A percentile compares a stretch with the other conserved stretches of the same genome.
These are phyloP conservation scores for Helogale parvula DNA, from an alignment of 2,113 vertebrate species.

Conservation along the genomic window DNA sequence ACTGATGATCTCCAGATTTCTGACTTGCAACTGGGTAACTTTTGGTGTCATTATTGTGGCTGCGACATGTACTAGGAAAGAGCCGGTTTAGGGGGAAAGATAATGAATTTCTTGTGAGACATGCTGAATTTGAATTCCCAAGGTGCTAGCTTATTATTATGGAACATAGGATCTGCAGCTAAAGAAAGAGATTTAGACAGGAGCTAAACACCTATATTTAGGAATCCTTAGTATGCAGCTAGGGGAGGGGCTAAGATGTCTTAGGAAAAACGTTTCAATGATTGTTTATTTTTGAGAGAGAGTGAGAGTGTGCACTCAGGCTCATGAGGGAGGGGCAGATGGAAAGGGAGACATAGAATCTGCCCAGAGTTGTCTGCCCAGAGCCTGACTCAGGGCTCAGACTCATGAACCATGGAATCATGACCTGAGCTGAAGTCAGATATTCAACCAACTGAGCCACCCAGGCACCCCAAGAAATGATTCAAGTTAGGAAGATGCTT, in stretches of 20 bases:
- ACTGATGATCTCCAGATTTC: background rate
- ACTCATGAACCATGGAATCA: too few relatives aligned
- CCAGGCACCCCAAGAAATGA: background rate
- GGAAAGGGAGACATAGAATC: too few relatives aligned
- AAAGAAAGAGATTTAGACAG: background rate
- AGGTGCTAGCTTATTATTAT: background rate
- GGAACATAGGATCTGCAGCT: background rate
- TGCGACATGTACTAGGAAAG: background rate
- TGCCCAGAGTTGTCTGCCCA: too few relatives aligned
- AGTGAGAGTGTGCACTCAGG: too few relatives aligned
- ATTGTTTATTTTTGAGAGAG: too few relatives aligned
- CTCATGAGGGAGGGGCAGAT: too few relatives aligned
- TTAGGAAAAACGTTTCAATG: background rate
- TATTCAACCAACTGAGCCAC: too few relatives aligned
- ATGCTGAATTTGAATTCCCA: background rate
- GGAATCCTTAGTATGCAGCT: background rate
- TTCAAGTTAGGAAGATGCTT: background rate
- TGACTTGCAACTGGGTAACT: background rate
- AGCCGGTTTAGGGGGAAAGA: background rate
- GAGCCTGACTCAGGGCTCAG: too few relatives aligned
- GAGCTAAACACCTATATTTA: background rate
- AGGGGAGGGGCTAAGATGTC: background rate
- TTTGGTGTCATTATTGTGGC: background rate
- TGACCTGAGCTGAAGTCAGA: too few relatives aligned
- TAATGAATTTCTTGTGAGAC: background rate